These are phyloP conservation scores for Strigamia crassipes DNA, from an alignment of 2,888 invertebrate genomes.

Conservation along the genomic window DNA sequence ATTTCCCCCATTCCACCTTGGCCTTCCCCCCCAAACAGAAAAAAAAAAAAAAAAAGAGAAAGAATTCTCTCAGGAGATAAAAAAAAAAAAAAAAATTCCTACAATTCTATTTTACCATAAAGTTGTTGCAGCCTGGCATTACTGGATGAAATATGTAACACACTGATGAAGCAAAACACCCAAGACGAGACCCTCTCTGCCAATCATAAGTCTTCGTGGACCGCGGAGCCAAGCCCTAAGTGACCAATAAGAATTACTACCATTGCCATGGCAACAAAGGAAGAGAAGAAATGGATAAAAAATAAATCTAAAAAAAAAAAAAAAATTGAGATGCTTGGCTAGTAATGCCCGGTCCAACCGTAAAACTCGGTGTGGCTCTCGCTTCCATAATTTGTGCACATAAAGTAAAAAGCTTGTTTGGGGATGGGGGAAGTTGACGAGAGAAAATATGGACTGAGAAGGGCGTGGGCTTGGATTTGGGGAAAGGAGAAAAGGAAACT, in stretches of 20 bases:
- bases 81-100: neutral
- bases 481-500: neutral
- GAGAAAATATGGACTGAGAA: conserved; percentile 2
- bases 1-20: neutral
- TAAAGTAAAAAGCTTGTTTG: conserved; percentile 26
- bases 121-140: neutral
- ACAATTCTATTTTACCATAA: conserved; percentile 7
- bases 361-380: conserved; percentile 22
- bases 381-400: conserved; percentile 30
- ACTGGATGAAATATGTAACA: conserved; percentile 39
- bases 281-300: neutral
- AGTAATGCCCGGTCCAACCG: conserved; percentile 30
- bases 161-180: conserved; percentile 30
- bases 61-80: neutral
- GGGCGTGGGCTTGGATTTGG: neutral
- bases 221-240: conserved; percentile 7
- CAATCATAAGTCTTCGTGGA: conserved; percentile 29
- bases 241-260: conserved; percentile 44
- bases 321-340: conserved; percentile 27
- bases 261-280: conserved; percentile 30
- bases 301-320: conserved; percentile 16
- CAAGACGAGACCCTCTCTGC: conserved; percentile 35
- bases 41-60: too few relatives aligned
- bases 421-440: neutral
- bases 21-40: neutral